A percentile compares a stretch with the other conserved stretches of the same genome.
Conservation (phyloP, 2,797 vertebrate species). For the Euphonia xanthogaster region DNA sequence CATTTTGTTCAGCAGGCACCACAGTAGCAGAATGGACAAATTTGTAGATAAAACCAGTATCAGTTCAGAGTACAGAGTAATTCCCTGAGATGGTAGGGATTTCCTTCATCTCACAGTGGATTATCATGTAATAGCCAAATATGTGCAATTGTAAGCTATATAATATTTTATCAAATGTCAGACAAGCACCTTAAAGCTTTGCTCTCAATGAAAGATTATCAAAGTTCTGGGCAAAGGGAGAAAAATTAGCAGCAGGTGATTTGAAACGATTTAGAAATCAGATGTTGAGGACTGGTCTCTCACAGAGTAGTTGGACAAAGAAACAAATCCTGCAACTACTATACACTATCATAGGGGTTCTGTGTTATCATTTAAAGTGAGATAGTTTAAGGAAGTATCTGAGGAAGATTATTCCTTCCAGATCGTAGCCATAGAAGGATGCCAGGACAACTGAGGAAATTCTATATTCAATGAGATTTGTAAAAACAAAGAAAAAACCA, state of each 20-base stretch:
- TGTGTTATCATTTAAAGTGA: neutral
- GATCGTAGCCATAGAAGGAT: neutral
- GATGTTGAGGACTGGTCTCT: neutral
- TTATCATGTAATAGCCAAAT: neutral
- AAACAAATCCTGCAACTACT: neutral
- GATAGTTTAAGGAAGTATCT: neutral
- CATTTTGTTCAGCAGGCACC: neutral
- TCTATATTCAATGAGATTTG: neutral
- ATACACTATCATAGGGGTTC: neutral
- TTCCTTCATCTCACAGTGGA: neutral
- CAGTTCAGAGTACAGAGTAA: neutral
- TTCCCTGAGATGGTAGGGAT: neutral
- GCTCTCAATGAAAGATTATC: neutral
- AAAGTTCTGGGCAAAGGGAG: neutral
- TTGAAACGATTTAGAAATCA: neutral
- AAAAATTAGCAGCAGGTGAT: neutral
- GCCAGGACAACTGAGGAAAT: neutral
- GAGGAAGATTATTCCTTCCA: neutral
- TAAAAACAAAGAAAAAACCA: neutral
- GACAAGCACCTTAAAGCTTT: neutral
- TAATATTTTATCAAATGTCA: neutral
- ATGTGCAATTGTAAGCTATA: neutral
- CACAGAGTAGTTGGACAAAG: neutral
- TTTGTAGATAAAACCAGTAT: neutral
- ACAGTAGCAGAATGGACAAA: neutral